Percentiles rank a stretch among this genome's conserved stretches.
These are phyloP conservation scores for Plebejus argus DNA, from an alignment of 2,888 invertebrate species.

Conservation along the genomic window DNA sequence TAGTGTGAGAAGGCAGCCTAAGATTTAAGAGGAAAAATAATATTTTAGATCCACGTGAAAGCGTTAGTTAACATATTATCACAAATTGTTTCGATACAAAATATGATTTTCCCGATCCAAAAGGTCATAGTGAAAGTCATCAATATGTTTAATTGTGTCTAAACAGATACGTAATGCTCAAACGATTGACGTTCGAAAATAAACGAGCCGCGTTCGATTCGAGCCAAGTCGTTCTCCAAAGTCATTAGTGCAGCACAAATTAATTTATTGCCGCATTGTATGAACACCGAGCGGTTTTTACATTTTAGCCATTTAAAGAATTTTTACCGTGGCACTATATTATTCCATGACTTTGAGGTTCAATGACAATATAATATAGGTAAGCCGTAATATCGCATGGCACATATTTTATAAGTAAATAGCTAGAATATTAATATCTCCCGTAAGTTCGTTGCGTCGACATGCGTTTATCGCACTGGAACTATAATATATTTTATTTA, in stretches of 20 bases:
- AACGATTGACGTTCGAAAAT: constrained; percentile 63
- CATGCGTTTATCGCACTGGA: too few relatives aligned
- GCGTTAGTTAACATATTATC: too few relatives aligned
- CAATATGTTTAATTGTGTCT: constrained; percentile 27
- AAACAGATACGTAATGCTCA: constrained; percentile 38
- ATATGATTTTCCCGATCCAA: background rate
- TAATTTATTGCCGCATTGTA: constrained; percentile 53
- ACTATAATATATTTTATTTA: too few relatives aligned
- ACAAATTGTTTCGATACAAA: background rate
- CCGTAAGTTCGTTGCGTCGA: background rate
- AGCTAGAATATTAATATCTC: background rate
- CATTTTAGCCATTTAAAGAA: background rate
- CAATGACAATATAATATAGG: too few relatives aligned
- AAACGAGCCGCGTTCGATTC: constrained; percentile 60
- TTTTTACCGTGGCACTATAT: background rate
- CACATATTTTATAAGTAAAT: too few relatives aligned
- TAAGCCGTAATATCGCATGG: too few relatives aligned
- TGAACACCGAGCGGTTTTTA: constrained; percentile 26
- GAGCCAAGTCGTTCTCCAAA: constrained; percentile 51
- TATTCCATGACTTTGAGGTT: too few relatives aligned
- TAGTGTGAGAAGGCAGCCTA: too few relatives aligned
- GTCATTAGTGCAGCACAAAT: constrained; percentile 55
- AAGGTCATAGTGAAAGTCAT: constrained; percentile 28
- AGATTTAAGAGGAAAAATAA: too few relatives aligned
- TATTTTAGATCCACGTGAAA: too few relatives aligned